Evolutionary conservation across 2,113 vertebrate genomes (phyloP).

Genomic region (Mohoua ochrocephala): DNA sequence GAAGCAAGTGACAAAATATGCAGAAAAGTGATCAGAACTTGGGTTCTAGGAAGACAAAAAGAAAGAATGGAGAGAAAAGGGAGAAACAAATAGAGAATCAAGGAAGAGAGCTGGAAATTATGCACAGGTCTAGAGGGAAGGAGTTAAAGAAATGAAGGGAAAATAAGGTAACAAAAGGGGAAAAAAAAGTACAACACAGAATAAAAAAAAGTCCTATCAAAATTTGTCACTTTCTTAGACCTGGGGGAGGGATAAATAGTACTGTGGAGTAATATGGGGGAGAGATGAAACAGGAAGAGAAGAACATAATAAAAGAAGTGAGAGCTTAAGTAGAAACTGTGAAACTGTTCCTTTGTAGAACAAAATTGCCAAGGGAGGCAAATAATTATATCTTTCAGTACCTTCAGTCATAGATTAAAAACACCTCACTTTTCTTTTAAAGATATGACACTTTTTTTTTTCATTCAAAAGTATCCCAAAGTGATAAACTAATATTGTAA

Average conservation of each 20-base stretch:
- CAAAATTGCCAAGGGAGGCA: neutral
- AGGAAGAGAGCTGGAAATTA: neutral
- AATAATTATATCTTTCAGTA: slow-evolving; percentile 29
- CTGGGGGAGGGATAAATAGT: neutral
- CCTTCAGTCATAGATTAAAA: neutral
- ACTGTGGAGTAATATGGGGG: neutral
- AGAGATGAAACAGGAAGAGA: neutral
- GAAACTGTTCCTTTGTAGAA: neutral
- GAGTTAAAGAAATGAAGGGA: neutral
- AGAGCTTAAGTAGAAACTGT: neutral
- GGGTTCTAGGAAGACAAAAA: neutral
- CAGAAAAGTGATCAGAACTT: neutral
- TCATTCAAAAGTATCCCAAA: neutral
- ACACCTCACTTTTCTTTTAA: neutral
- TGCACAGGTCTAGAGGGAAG: neutral
- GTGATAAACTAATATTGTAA: neutral
- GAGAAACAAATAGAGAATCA: neutral
- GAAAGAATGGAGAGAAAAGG: neutral
- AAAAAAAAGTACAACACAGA: neutral
- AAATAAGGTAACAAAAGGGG: neutral
- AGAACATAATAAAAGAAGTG: neutral
- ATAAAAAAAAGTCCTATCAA: neutral
- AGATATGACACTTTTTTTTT: neutral
- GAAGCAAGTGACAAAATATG: neutral
- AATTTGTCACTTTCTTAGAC: neutral